Percentiles rank a stretch among this genome's conserved stretches.
These are phyloP conservation scores for Lamellibrachia luymesi DNA, from an alignment of 1,140 invertebrate genomes.

Conservation along the genomic window DNA sequence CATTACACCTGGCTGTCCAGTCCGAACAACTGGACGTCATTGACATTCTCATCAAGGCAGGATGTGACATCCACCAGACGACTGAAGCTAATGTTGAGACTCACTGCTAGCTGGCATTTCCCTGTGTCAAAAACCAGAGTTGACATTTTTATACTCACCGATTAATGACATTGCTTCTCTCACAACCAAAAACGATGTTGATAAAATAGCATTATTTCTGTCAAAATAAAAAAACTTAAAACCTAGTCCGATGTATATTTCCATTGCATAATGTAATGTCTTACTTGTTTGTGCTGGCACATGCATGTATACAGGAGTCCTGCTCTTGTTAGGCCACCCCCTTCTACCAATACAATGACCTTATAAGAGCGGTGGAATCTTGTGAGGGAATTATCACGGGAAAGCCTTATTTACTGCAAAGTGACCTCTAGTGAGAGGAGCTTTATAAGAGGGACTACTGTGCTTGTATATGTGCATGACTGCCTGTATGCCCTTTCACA, in stretches of 20 bases:
- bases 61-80: neutral
- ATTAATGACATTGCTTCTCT: neutral
- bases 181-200: neutral
- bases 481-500: neutral
- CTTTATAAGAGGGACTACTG: neutral
- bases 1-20: conserved; percentile 14
- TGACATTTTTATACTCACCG: neutral
- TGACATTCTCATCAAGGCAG: conserved; percentile 18
- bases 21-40: conserved; percentile 17
- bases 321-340: too few species aligned
- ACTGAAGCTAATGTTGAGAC: conserved; percentile 11
- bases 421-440: too few species aligned
- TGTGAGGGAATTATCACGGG: too few species aligned
- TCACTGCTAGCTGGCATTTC: neutral
- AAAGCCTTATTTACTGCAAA: too few species aligned
- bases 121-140: neutral
- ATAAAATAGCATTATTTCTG: neutral
- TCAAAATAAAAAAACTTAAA: neutral
- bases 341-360: too few species aligned
- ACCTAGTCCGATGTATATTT: too few species aligned
- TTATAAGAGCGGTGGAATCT: too few species aligned
- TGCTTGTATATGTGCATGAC: neutral
- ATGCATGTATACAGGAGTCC: too few species aligned
- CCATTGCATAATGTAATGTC: too few species aligned
- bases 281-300: too few species aligned